phyloP scores from a whole-genome alignment of 2,113 vertebrate species.

The Callorhinus ursinus region DNA sequence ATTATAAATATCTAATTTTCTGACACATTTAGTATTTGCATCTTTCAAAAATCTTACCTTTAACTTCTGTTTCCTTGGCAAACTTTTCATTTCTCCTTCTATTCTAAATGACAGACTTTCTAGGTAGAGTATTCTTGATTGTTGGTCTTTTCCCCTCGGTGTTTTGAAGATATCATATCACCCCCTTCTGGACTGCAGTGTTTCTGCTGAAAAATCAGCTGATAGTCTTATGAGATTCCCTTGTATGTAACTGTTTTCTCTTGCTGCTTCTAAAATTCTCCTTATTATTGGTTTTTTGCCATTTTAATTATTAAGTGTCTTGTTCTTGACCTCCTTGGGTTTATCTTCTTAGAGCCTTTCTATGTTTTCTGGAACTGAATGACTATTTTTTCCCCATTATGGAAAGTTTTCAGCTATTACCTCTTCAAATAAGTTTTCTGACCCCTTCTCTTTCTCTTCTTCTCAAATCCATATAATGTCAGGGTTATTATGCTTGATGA shows the following conservation, averaged over 20 bases:
- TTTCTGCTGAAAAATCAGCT: background rate
- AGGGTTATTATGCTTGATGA: background rate
- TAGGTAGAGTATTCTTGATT: background rate
- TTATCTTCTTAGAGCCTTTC: background rate
- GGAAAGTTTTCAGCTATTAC: background rate
- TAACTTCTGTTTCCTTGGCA: background rate
- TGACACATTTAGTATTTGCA: background rate
- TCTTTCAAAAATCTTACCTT: background rate
- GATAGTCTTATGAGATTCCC: background rate
- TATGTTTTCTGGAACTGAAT: background rate
- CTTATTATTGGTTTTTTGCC: background rate
- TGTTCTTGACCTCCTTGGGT: background rate
- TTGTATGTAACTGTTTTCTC: background rate
- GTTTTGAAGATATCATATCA: background rate
- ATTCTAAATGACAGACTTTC: background rate
- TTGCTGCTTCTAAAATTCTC: background rate
- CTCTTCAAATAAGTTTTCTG: background rate
- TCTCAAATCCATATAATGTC: background rate
- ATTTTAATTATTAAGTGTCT: background rate
- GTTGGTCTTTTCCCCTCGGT: background rate
- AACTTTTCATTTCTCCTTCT: background rate
- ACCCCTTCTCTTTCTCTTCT: background rate
- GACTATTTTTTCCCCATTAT: background rate
- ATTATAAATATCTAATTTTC: background rate
- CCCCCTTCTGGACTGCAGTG: background rate